A percentile compares a stretch with the other conserved stretches of the same genome.
phyloP scores from a whole-genome alignment of 2,113 vertebrate species.

The Ursus arctos region DNA sequence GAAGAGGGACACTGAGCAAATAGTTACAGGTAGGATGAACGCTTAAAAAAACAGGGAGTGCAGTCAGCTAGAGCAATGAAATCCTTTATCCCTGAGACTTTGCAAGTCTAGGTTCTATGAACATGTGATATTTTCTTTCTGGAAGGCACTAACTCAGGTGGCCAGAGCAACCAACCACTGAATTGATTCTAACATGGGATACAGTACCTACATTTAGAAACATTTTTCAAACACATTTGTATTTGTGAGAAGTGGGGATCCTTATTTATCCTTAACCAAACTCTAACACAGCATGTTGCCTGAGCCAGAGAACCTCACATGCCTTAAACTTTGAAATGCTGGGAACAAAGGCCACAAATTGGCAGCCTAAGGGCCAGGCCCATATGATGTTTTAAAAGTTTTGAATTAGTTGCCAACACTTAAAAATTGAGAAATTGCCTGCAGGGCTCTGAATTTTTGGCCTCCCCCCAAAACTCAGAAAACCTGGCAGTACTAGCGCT shows the following conservation, averaged over 20 bases:
- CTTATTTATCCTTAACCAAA: neutral
- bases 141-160: neutral
- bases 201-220: neutral
- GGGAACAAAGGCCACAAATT: neutral
- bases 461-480: neutral
- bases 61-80: neutral
- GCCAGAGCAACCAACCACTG: neutral
- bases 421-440: slow-evolving; percentile 38
- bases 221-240: neutral
- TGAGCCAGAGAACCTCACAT: neutral
- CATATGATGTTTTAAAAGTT: neutral
- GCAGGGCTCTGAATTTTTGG: neutral
- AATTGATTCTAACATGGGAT: neutral
- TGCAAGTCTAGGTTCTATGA: neutral
- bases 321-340: neutral
- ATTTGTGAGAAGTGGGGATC: neutral
- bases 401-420: neutral
- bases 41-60: neutral
- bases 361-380: neutral
- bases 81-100: neutral
- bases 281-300: neutral
- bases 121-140: neutral
- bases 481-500: neutral
- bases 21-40: neutral
- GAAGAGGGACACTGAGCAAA: neutral